Base-by-base conservation (phyloP, 2,888 invertebrate species). In the Leptinotarsa haldemani region DNA sequence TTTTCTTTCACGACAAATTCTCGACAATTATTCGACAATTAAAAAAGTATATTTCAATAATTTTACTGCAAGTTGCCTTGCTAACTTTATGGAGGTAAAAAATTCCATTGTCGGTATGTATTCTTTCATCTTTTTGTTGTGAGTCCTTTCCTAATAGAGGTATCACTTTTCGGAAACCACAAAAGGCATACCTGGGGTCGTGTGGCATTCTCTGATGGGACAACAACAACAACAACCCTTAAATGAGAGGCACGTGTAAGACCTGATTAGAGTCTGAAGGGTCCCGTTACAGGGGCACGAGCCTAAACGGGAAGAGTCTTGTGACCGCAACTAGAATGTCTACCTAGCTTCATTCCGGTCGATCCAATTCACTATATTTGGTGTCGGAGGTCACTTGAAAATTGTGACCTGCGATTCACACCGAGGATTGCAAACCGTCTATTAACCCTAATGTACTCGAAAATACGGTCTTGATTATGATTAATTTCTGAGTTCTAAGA, bases 171-270 rank as follows among this genome's bases (percentile, higher is more conserved):
- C 61, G n/a, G 5, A 30, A 30, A 61, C 61, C 61, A n/a, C 61
- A 61, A 61, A 61, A 30, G 15, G 15, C 61, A 25, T 68, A 68
- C 67, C 67, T 68, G 25, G 0, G 68, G 18, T 68, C 68, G 68
- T 53, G 68, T 68, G 68, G 46, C 68, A 58, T 47, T 47, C 56
- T 46, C 22, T 56, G 25, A 68, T 47, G 68, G 68, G 68, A 68
- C 67, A 67, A 30, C 46, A 56, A 46, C 68, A 68, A 68, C 68
- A 56, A 46, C 68, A 68, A 68, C 68, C 68, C 68, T 58, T 30
- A 18, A 15, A 58, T 68, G 40, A 46, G 20, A 46, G 47, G 22
- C 68, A 56, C 56, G 68, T 58, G 56, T 68, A 68, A 68, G 68
- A 47, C 40, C 30, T n/a, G 61, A 61, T 61, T 16, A 30, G 56